These are phyloP conservation scores for Drosophila equinoxialis DNA, from an alignment of 1,140 invertebrate species.

Conservation along the genomic window DNA sequence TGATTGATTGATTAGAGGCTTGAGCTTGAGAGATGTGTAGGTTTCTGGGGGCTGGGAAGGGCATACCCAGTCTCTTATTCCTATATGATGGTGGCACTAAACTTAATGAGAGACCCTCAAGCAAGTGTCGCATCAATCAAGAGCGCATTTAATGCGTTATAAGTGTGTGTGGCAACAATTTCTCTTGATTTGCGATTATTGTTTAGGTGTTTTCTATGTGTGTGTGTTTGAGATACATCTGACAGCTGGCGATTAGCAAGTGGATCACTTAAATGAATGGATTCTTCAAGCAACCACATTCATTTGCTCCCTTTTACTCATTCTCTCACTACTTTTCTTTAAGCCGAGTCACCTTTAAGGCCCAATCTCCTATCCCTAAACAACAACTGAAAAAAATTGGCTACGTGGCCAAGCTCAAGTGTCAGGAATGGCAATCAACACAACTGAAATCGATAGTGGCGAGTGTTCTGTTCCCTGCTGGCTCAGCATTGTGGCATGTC, in stretches of 20 bases:
- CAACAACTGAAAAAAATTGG: conserved; percentile 31
- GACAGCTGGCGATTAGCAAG: conserved; percentile 77
- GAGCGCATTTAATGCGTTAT: conserved; percentile 76
- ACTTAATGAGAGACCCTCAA: conserved; percentile 79
- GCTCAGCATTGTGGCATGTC: conserved; percentile 67
- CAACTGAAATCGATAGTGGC: conserved; percentile 39
- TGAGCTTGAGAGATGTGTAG: conserved; percentile 17
- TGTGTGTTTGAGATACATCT: conserved; percentile 19
- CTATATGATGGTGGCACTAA: conserved; percentile 54
- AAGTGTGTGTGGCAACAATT: conserved; percentile 61
- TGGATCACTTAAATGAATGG: conserved; percentile 74
- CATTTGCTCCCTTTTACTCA: background rate
- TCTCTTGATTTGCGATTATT: conserved; percentile 79
- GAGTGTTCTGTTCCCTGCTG: conserved; percentile 39
- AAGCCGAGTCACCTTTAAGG: conserved; percentile 33
- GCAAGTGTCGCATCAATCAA: conserved; percentile 81
- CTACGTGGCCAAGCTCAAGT: conserved; percentile 66
- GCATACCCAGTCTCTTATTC: conserved; percentile 7
- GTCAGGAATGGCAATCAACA: conserved; percentile 64
- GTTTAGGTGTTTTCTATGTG: conserved; percentile 54
- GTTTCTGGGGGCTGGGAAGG: conserved; percentile 12
- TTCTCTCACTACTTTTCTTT: conserved; percentile 14
- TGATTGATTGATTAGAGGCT: conserved; percentile 81
- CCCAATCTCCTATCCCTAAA: conserved; percentile 2
- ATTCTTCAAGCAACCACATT: conserved; percentile 31